These are phyloP conservation scores for Chiroxiphia lanceolata DNA, from an alignment of 2,797 vertebrate genomes.

Conservation along the genomic window DNA sequence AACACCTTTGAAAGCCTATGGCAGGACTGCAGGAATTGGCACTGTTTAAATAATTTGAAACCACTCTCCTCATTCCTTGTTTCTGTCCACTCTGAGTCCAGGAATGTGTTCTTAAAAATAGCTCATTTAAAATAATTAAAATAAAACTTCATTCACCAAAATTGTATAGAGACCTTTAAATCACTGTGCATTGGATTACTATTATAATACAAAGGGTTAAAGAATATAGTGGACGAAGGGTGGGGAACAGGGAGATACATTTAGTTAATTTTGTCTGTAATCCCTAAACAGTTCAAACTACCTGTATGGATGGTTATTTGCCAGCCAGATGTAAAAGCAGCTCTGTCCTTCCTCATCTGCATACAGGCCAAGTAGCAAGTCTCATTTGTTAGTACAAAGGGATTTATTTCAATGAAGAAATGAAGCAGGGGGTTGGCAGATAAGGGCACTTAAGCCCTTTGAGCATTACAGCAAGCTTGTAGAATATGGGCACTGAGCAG, in stretches of 20 bases:
- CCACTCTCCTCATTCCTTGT: neutral
- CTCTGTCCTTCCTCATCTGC: constrained; percentile 56
- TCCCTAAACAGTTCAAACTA: neutral
- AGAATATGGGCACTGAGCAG: constrained; percentile 18
- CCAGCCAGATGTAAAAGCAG: constrained; percentile 25
- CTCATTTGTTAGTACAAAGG: constrained; percentile 67
- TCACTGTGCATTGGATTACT: neutral
- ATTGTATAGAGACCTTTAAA: neutral
- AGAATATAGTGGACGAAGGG: neutral
- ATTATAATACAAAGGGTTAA: constrained; percentile 2
- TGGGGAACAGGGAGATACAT: neutral
- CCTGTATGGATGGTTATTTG: constrained; percentile 25
- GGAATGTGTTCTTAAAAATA: neutral
- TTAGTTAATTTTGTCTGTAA: constrained; percentile 41
- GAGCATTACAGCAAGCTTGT: constrained; percentile 57
- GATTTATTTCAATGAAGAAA: constrained; percentile 75
- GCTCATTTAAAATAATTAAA: neutral
- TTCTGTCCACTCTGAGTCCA: neutral
- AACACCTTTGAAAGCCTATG: neutral
- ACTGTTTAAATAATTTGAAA: neutral
- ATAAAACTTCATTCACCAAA: neutral
- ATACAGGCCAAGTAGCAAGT: constrained; percentile 52
- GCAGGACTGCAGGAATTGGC: neutral
- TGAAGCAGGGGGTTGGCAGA: constrained; percentile 60
- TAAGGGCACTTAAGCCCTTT: constrained; percentile 69